A percentile compares a stretch with the other conserved stretches of the same genome.
These are phyloP conservation scores for Chauna torquata DNA, from an alignment of 2,113 vertebrate species.

Conservation along the genomic window DNA sequence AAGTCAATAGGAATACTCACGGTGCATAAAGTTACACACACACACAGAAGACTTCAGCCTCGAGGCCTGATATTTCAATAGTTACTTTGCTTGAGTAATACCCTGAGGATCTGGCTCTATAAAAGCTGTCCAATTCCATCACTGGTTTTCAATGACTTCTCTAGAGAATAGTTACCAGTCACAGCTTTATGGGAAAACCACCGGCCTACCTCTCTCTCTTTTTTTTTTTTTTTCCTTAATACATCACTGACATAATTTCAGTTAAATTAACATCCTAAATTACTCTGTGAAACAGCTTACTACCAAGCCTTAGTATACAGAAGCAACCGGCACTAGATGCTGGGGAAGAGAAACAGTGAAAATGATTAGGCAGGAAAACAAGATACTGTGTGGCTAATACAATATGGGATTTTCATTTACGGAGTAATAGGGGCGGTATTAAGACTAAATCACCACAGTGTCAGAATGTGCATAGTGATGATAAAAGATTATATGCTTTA, in stretches of 20 bases:
- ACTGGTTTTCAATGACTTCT: neutral
- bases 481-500: constrained; percentile 62
- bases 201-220: neutral
- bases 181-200: neutral
- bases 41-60: neutral
- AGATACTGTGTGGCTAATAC: neutral
- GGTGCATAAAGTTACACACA: neutral
- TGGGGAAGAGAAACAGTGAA: neutral
- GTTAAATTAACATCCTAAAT: neutral
- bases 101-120: neutral
- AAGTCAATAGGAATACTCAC: neutral
- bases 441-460: constrained; percentile 40
- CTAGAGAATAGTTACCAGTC: neutral
- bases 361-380: constrained; percentile 9
- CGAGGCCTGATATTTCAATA: neutral
- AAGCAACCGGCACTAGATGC: neutral
- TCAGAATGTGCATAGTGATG: constrained; percentile 46
- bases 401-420: constrained; percentile 18
- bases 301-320: neutral
- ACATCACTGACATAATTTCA: neutral
- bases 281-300: neutral
- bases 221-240: neutral
- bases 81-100: neutral
- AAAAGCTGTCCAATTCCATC: neutral
- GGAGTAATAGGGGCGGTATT: constrained; percentile 32